Evolutionary conservation across 1,140 invertebrate genomes (phyloP), one percentile per base, ranked within the genome.

Genomic region (Penaeus chinensis): DNA sequence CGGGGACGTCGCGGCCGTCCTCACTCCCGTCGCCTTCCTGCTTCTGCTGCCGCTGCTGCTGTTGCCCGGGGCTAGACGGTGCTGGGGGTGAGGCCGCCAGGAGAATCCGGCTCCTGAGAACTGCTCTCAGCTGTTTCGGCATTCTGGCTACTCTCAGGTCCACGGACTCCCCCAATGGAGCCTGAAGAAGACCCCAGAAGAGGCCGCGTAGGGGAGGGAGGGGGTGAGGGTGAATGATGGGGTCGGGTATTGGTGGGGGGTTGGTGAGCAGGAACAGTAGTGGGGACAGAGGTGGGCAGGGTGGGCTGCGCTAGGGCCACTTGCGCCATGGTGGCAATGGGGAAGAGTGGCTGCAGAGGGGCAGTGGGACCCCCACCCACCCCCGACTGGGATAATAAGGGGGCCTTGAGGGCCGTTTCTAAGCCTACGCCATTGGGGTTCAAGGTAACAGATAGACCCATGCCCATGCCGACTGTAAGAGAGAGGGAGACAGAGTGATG

Each of bases 341-440:
- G 88, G 62, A 89, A 85, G 74, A 89, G 88, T 77, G 88, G 88
- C 74, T 89, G 88, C 27, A 89, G 84, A 61, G 88, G 88, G 80
- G 80, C 88, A 60, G 84, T 89, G 80, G 88, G 88, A 63, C 82
- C 86, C 80, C 86, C 86, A 77, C 88, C 77, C 71, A 80, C 88
- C 47, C 88, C 84, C 66, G 84, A 42, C 84, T 89, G 89, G 76
- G 89, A 87, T 69, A 90, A 88, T 71, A 90, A 83, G 62, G 89
- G 89, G 74, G 89, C 89, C 86, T 90, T 90, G 80, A 90, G 87
- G 65, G 89, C 89, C 22, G 89, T 90, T 76, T 90, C 87, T 84
- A 90, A 85, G 84, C 89, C 89, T 84, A 90, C 89, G 86, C 89
- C 89, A 90, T 90, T 90, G 83, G 89, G 89, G 79, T 90, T 90